These are phyloP conservation scores for Palloptera scutellata DNA, from an alignment of 2,888 invertebrate genomes.

Conservation along the genomic window DNA sequence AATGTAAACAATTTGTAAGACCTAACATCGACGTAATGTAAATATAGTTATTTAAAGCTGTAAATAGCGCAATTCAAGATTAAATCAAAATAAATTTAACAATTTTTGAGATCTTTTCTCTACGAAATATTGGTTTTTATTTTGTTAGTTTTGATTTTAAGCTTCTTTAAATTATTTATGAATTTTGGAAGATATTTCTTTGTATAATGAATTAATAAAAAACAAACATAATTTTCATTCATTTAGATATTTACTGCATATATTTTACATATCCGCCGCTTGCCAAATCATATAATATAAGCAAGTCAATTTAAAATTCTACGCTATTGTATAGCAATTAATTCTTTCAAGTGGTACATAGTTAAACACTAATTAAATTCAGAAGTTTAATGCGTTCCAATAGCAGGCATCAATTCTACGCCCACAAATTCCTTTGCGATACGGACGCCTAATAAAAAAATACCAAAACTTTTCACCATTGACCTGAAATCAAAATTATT, in stretches of 20 bases:
- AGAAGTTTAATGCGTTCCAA: conserved; percentile 40
- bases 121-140: too few relatives aligned
- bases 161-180: too few relatives aligned
- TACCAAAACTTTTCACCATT: conserved; percentile 79
- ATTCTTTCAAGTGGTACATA: conserved; percentile 27
- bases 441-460: conserved; percentile 79
- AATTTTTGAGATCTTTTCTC: not conserved
- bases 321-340: conserved; percentile 27
- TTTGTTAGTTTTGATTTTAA: too few relatives aligned
- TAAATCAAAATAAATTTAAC: not conserved
- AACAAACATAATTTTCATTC: too few relatives aligned
- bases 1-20: not conserved
- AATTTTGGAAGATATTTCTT: too few relatives aligned
- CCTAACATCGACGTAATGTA: too few relatives aligned
- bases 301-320: not conserved
- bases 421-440: conserved; percentile 82
- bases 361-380: too few relatives aligned
- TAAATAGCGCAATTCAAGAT: conserved; percentile 1
- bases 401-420: conserved; percentile 75
- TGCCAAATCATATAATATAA: conserved; percentile 2
- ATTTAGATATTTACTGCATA: too few relatives aligned
- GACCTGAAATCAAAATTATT: conserved; percentile 68
- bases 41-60: not conserved
- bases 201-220: too few relatives aligned
- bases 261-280: not conserved